These are phyloP conservation scores for Cladorhizidae sp. DNA, from an alignment of 37 sponge, comb jelly and placozoan genomes.

Conservation along the genomic window DNA sequence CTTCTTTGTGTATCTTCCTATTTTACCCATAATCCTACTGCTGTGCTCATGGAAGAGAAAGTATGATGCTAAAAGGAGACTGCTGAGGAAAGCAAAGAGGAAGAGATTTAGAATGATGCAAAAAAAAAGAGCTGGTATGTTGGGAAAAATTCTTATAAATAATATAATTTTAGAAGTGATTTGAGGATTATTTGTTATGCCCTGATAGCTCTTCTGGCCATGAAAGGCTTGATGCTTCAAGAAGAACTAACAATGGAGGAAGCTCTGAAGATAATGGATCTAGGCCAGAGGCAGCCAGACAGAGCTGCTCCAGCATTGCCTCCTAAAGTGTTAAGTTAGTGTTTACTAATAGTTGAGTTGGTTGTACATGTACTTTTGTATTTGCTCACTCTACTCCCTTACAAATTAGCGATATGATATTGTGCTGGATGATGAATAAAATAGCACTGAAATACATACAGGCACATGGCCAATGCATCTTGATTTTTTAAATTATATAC, in stretches of 20 bases:
- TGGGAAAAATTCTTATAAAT: background rate
- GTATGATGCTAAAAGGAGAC: slow-evolving; percentile 51
- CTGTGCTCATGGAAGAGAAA: slow-evolving; percentile 70
- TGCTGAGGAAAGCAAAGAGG: slow-evolving; percentile 71
- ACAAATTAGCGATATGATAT: too few relatives aligned
- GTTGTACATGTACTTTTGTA: too few relatives aligned
- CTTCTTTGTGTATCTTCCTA: slow-evolving; percentile 81
- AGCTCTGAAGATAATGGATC: slow-evolving; percentile 55
- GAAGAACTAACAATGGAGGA: slow-evolving; percentile 47
- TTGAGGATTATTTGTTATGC: background rate
- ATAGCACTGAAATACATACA: too few relatives aligned
- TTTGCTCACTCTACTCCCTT: too few relatives aligned
- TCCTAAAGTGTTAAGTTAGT: slow-evolving; percentile 52
- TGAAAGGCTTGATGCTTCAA: slow-evolving; percentile 76
- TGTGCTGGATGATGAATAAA: too few relatives aligned
- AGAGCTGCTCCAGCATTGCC: slow-evolving; percentile 27
- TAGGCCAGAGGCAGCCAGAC: slow-evolving; percentile 40
- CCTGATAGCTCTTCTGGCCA: slow-evolving; percentile 43
- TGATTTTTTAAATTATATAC: too few relatives aligned
- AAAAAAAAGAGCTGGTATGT: slow-evolving; percentile 52
- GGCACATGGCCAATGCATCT: too few relatives aligned
- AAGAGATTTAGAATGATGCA: slow-evolving; percentile 52
- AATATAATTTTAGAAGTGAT: background rate
- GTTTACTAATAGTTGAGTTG: background rate
- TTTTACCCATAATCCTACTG: slow-evolving; percentile 64